Evolutionary conservation across 1,140 invertebrate genomes (phyloP).

Genomic region (Trachelipus rathkii): DNA sequence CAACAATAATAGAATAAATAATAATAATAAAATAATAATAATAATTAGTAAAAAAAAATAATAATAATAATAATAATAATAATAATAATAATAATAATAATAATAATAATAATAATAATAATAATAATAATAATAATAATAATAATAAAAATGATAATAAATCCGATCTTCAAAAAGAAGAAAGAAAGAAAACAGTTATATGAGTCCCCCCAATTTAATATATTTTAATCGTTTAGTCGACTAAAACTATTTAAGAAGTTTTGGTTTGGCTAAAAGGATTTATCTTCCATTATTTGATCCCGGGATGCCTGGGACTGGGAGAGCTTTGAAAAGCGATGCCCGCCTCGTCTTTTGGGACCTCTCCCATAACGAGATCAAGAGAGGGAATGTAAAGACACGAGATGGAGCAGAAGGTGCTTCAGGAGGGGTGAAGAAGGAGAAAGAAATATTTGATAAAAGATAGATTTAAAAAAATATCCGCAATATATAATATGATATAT

Average conservation of each 20-base stretch:
- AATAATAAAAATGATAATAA: not conserved
- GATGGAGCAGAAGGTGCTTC: too few relatives aligned
- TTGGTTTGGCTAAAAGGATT: not conserved
- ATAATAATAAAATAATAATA: too few relatives aligned
- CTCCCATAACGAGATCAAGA: not conserved
- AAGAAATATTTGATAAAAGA: not conserved
- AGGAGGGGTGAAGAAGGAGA: not conserved
- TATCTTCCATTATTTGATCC: not conserved
- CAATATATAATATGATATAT: not conserved
- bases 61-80: too few relatives aligned
- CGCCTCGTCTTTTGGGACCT: not conserved
- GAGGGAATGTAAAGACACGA: not conserved
- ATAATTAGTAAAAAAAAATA: too few relatives aligned
- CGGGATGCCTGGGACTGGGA: not conserved
- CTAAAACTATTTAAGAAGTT: not conserved
- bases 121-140: too few relatives aligned
- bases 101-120: too few relatives aligned
- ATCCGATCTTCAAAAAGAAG: not conserved
- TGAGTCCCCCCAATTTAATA: not conserved
- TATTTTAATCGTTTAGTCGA: not conserved
- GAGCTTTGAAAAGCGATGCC: slow-evolving; percentile 8
- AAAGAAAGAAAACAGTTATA: not conserved
- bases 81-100: too few relatives aligned
- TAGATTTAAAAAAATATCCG: not conserved
- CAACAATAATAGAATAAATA: too few relatives aligned